phyloP scores from a whole-genome alignment of 2,888 invertebrate genomes.

The Rhopalosiphum nymphaeae region DNA sequence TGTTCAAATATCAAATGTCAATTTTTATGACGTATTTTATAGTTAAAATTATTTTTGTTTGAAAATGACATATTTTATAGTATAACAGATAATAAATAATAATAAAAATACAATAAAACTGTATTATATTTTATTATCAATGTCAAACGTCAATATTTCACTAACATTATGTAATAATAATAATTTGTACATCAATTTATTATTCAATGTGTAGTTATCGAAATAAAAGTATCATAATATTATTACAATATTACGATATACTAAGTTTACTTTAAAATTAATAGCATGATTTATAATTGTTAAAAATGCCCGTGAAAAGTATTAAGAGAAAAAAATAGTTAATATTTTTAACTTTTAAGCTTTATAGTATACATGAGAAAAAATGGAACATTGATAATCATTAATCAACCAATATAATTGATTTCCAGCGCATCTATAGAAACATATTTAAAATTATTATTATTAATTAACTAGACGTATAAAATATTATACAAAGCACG shows the following conservation, averaged over 20 bases:
- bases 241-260: background rate
- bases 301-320: background rate
- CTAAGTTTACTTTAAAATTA: background rate
- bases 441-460: background rate
- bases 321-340: background rate
- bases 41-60: background rate
- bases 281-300: background rate
- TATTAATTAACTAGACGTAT: background rate
- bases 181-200: background rate
- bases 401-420: background rate
- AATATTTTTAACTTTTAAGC: background rate
- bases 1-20: background rate
- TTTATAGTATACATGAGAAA: background rate
- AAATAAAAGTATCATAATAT: background rate
- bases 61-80: background rate
- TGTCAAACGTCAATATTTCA: background rate
- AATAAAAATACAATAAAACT: conserved; percentile 18
- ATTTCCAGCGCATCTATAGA: background rate
- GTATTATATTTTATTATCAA: conserved; percentile 1
- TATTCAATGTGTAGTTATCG: background rate
- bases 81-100: background rate
- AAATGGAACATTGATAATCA: background rate
- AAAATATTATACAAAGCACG: background rate
- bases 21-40: background rate
- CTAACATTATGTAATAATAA: conserved; percentile 18